These are phyloP conservation scores for Hypomecis atomaria DNA, from an alignment of 2,888 invertebrate genomes.

Conservation along the genomic window DNA sequence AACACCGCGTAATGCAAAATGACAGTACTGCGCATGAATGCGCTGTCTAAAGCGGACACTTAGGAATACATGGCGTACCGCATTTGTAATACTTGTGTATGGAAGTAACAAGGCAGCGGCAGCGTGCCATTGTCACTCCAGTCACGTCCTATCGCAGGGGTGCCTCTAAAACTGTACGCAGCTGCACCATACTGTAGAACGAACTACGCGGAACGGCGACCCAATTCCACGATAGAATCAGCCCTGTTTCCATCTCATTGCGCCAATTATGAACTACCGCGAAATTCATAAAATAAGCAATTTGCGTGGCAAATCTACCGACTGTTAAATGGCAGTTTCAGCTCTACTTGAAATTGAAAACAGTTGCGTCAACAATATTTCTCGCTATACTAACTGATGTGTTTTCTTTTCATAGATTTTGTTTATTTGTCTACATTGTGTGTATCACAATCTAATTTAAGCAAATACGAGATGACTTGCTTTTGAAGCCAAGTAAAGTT, in stretches of 20 bases:
- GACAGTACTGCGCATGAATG: slow-evolving; percentile 29
- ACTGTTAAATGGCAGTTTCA: slow-evolving; percentile 22
- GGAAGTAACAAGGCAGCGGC: slow-evolving; percentile 55
- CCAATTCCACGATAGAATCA: slow-evolving; percentile 57
- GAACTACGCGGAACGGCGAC: slow-evolving; percentile 44
- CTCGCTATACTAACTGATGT: too few relatives aligned
- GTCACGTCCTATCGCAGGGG: slow-evolving; percentile 64
- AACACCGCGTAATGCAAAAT: slow-evolving; percentile 34
- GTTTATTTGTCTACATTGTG: too few relatives aligned
- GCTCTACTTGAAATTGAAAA: slow-evolving; percentile 6
- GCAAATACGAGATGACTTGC: too few relatives aligned
- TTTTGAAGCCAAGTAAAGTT: too few relatives aligned
- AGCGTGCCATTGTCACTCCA: slow-evolving; percentile 53
- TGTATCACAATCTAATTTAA: too few relatives aligned
- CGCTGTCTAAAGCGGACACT: slow-evolving; percentile 40
- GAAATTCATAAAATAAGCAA: slow-evolving; percentile 42
- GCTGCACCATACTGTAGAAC: slow-evolving; percentile 54
- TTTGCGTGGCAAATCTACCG: slow-evolving; percentile 30
- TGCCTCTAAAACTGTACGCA: slow-evolving; percentile 71
- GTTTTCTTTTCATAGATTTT: too few relatives aligned
- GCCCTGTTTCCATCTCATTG: slow-evolving; percentile 51
- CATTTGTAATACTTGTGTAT: slow-evolving; percentile 53
- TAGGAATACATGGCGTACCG: slow-evolving; percentile 49
- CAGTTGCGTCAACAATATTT: background rate
- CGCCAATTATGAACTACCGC: slow-evolving; percentile 45